These are phyloP conservation scores for Trachurus trachurus DNA, from an alignment of 2,797 vertebrate species.

Conservation along the genomic window DNA sequence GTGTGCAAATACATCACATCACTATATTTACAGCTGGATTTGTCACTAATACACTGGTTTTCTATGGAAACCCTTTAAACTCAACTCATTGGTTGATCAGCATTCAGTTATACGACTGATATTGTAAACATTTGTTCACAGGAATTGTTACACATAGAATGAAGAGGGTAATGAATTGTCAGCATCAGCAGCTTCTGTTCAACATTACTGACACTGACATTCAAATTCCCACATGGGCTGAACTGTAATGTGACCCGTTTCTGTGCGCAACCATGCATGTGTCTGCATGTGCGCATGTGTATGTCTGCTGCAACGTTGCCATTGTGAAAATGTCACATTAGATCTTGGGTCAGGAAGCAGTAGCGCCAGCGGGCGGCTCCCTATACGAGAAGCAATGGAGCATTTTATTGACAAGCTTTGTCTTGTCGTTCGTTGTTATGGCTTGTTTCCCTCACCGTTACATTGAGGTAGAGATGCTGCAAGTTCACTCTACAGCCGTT, in stretches of 20 bases:
- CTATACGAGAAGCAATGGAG: constrained; percentile 7
- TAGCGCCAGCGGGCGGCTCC: constrained; percentile 13
- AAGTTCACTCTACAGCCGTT: not conserved
- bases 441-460: constrained; percentile 12
- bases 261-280: constrained; percentile 5
- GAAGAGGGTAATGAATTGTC: not conserved
- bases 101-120: too few relatives aligned
- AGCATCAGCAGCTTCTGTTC: not conserved
- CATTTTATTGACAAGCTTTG: constrained; percentile 22
- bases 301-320: constrained; percentile 13
- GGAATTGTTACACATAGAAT: not conserved
- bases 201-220: constrained; percentile 4
- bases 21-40: too few relatives aligned
- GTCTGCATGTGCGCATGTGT: not conserved
- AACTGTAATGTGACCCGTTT: constrained; percentile 19
- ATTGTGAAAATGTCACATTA: constrained; percentile 64
- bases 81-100: too few relatives aligned
- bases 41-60: too few relatives aligned
- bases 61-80: too few relatives aligned
- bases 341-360: constrained; percentile 47
- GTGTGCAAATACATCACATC: too few relatives aligned
- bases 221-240: not conserved
- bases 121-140: not conserved
- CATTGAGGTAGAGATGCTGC: not conserved
- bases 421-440: not conserved